Evolutionary conservation across 2,797 vertebrate species (phyloP).

Genomic region (Micropoecilia bifurca): DNA sequence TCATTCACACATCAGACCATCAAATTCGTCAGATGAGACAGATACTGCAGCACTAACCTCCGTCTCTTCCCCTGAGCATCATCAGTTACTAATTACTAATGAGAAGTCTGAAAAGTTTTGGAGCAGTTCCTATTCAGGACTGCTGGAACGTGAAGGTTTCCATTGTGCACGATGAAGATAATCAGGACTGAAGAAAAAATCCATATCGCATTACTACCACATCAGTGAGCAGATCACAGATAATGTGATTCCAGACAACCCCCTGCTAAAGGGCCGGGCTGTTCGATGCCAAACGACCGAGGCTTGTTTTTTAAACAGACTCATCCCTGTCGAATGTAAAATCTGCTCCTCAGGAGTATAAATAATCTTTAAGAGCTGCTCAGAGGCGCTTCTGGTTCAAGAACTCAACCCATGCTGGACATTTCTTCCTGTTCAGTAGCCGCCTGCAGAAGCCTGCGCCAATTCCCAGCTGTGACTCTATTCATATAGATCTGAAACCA

Average conservation of each 20-base stretch:
- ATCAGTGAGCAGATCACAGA: constrained; percentile 50
- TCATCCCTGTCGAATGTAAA: neutral
- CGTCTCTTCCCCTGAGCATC: no score
- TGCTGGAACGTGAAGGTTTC: constrained; percentile 19
- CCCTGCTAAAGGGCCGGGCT: neutral
- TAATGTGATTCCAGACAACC: constrained; percentile 7
- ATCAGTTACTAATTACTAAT: neutral
- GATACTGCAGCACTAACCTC: no score
- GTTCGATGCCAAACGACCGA: neutral
- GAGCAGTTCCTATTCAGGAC: neutral
- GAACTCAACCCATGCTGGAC: neutral
- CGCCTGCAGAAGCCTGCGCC: neutral
- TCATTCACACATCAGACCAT: neutral
- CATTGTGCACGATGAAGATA: constrained; percentile 40
- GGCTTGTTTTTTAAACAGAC: neutral
- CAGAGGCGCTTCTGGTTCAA: neutral
- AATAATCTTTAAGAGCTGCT: neutral
- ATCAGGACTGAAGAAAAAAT: constrained; percentile 57
- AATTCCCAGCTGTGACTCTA: neutral
- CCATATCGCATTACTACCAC: constrained; percentile 60
- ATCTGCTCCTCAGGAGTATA: neutral
- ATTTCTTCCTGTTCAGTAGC: neutral
- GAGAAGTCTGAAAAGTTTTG: neutral
- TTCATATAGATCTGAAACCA: neutral
- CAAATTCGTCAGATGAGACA: neutral